Evolutionary conservation across 2,888 invertebrate genomes (phyloP), one percentile per base, ranked within the genome.

Genomic region (Desoria tigrina): DNA sequence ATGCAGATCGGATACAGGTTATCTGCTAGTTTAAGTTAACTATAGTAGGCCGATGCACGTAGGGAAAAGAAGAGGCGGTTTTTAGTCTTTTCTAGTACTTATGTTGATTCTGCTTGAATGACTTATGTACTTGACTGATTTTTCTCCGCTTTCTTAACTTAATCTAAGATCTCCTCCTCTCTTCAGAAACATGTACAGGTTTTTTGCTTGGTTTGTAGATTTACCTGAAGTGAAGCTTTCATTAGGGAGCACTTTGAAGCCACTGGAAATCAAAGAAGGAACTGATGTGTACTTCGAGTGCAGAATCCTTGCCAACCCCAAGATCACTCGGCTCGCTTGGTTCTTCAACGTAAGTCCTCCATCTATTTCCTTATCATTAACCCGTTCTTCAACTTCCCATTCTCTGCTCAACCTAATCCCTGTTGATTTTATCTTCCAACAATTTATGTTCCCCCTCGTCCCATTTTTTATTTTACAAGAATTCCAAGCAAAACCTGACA

Each of bases 241-340:
- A 59, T 64, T 76, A 57, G 76, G 76, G 32, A 73, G 73, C 61
- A 76, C 72, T 18, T 63, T 76, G 55, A 76, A 74, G 54, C 74
- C 71, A 18, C 61, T 67, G 67, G 71, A 74, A 69, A 74, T 76
- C 68, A 76, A 74, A 61, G 74, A 76, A 68, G 74, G 76, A 27
- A 76, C 73, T 18, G 76, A 76, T 61, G 72, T 76, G 14, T 76
- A 74, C 63, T 76, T 76, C 66, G 72, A 75, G 57, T 75, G 73
- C 62, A 61, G 58, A 60, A 72, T 76, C 42, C 67, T 65, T 55
- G 71, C 74, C 45, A 73, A 73, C 60, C 74, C 74, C 11, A 71
- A 67, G 65, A 63, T 60, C 55, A 68, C 70, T 16, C 64, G 72
- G 50, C 61, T 75, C 18, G 63, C 66, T 28, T 75, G 75, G 75